Base-by-base conservation (phyloP, 2,113 vertebrate genomes). In the Heterotilapia buettikoferi region DNA sequence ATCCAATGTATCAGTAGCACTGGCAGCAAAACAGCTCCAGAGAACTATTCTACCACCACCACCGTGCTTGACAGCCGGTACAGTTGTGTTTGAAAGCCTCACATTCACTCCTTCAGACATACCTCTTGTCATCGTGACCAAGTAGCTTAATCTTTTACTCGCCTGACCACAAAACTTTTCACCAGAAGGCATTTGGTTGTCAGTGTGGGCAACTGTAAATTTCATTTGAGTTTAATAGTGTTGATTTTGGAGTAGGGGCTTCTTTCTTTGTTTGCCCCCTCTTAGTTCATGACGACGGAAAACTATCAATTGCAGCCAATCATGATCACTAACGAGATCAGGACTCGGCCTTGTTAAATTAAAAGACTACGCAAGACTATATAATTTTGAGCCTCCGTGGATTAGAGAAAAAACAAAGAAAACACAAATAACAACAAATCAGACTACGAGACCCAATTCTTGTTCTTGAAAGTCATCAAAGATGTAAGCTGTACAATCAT, bases 31-130 rank as follows among this genome's bases (percentile, higher is more conserved):
- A 71, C 21, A 16, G 38, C 66, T 43, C 36, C n/a, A 71, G n/a
- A 43, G 38, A 40, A 9, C 13, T 14, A 71, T 24, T 24, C 9
- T 3, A 14, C 36, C 12, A 71, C 36, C 33, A 68, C 36, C 36
- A 16, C 5, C n/a, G 6, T 71, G 36, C 12, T 43, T 21, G 36
- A 43, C 36, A 43, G 66, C n/a, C 16, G 12, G 0, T 43, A 43
- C 66, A 24, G 36, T 21, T 71, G 12, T 40, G 66, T 71, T 71
- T 14, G n/a, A 68, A 68, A 6, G 63, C 19, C 36, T 40, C 36
- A 40, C 33, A 21, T 68, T 24, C n/a, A 14, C 63, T 68, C 36
- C 63, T 40, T 24, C 36, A 71, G 24, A 71, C 5, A 24, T 43
- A 71, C 7, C 36, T 24, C 19, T 68, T 68, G 63, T 24, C 7